Base-by-base conservation (phyloP, 2,113 vertebrate genomes). In the Perognathus longimembris region DNA sequence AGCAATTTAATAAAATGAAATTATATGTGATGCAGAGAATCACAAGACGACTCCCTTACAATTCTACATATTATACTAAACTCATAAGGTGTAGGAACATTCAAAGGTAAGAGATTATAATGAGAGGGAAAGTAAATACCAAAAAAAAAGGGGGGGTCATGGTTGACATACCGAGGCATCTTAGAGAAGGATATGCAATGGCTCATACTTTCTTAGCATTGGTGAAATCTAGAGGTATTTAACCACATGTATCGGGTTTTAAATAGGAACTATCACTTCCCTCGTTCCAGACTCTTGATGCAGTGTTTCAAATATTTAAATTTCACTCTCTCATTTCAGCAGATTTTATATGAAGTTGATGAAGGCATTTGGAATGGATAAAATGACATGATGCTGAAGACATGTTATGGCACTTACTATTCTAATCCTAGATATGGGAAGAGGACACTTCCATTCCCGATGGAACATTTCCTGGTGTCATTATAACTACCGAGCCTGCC, bases 151-250 rank as follows among this genome's bases (percentile, higher is more conserved):
- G 24, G 1, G 1, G 45, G 11, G 45, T 45, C 67, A 26, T 59
- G 0, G 70, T 7, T 40, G 12, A 2, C 28, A 71, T 0, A 45
- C 3, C 1, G 4, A 30, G 2, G 5, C 38, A 5, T 40, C 22
- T 40, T 4, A 36, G 30, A 36, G 22, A 14, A 81, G 9, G n/a
- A 63, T 57, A 24, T 59, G 5, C 8, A 45, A 14, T 66, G 7
- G 54, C 20, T 3, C 2, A 36, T 1, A 59, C 24, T 6, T 26
- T 4, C 5, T 11, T 54, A n/a, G 20, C 38, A 8, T 73, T 38
- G 30, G 21, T 11, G 32, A 38, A 93, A 87, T 63, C 2, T 11
- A 81, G 20, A 88, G 17, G 1, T 10, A 32, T 90, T 80, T 4
- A 14, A n/a, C 38, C 15, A 90, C 22, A 22, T 15, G n/a, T n/a